Conservation (phyloP, 2,888 invertebrate genomes). For the Galeopsomyia nigrocyanea region DNA sequence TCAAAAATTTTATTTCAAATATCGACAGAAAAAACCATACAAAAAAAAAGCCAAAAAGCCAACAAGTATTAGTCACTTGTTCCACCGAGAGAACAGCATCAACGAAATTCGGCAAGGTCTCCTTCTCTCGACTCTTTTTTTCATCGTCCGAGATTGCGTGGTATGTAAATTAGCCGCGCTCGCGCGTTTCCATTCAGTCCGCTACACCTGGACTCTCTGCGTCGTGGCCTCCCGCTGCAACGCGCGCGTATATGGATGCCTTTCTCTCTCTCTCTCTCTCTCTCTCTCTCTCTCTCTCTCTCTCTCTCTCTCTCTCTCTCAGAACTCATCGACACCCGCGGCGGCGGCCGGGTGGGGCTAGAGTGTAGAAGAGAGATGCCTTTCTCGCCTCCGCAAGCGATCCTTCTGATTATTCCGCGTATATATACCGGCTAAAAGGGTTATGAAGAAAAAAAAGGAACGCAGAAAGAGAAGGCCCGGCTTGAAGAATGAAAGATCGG, state of each 20-base stretch:
- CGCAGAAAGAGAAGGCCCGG: too few species aligned
- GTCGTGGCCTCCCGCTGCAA: conserved; percentile 57
- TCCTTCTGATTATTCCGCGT: conserved; percentile 30
- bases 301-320: conserved; percentile 50
- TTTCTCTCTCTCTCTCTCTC: conserved; percentile 53
- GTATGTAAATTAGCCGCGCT: conserved; percentile 62
- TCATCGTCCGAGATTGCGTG: conserved; percentile 20
- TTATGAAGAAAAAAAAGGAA: too few species aligned
- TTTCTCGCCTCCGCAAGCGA: conserved; percentile 37
- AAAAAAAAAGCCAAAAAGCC: too few species aligned
- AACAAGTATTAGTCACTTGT: too few species aligned
- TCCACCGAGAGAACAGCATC: too few species aligned
- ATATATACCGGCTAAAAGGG: too few species aligned
- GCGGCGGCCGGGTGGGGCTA: conserved; percentile 44
- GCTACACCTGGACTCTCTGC: conserved; percentile 57
- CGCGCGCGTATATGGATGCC: conserved; percentile 47
- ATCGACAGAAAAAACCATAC: too few species aligned
- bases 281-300: conserved; percentile 50
- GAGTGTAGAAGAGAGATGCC: conserved; percentile 14
- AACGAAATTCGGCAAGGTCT: background rate
- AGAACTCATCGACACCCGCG: conserved; percentile 46
- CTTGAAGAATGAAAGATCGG: too few species aligned
- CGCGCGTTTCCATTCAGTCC: conserved; percentile 55
- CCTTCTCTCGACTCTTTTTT: background rate
- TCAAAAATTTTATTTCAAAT: too few species aligned